Evolutionary conservation across 2,888 invertebrate genomes (phyloP).

Genomic region (Ectemnius lituratus): DNA sequence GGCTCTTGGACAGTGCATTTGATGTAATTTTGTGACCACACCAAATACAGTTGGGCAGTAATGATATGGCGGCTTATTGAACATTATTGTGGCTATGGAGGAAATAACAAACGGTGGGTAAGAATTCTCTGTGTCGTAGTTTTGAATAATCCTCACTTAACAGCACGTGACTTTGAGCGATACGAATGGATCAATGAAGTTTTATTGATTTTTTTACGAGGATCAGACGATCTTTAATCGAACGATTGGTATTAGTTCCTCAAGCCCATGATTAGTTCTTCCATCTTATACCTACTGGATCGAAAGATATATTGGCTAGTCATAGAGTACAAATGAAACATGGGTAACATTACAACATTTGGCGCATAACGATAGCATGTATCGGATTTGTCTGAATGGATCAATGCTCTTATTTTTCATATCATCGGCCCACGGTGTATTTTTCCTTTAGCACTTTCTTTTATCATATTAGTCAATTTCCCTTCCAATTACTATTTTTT

Average conservation of each 20-base stretch:
- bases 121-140: slow-evolving; percentile 45
- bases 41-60: slow-evolving; percentile 65
- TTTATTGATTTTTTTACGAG: slow-evolving; percentile 1
- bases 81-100: slow-evolving; percentile 37
- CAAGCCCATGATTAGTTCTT: slow-evolving; percentile 42
- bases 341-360: slow-evolving; percentile 34
- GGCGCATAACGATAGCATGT: slow-evolving; percentile 22
- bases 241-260: slow-evolving; percentile 42
- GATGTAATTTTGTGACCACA: slow-evolving; percentile 57
- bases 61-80: slow-evolving; percentile 49
- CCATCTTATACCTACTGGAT: slow-evolving; percentile 40
- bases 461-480: not conserved
- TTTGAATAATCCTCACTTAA: slow-evolving; percentile 47
- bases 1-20: slow-evolving; percentile 54
- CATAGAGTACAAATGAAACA: slow-evolving; percentile 52
- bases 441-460: not conserved
- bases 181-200: slow-evolving; percentile 1
- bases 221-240: slow-evolving; percentile 9
- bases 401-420: too few relatives aligned
- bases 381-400: not conserved
- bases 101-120: slow-evolving; percentile 43
- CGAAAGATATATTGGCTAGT: slow-evolving; percentile 45
- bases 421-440: too few relatives aligned
- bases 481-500: too few relatives aligned
- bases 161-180: slow-evolving; percentile 28